These are phyloP conservation scores for Alsophila aescularia DNA, from an alignment of 2,888 invertebrate genomes.

Conservation along the genomic window DNA sequence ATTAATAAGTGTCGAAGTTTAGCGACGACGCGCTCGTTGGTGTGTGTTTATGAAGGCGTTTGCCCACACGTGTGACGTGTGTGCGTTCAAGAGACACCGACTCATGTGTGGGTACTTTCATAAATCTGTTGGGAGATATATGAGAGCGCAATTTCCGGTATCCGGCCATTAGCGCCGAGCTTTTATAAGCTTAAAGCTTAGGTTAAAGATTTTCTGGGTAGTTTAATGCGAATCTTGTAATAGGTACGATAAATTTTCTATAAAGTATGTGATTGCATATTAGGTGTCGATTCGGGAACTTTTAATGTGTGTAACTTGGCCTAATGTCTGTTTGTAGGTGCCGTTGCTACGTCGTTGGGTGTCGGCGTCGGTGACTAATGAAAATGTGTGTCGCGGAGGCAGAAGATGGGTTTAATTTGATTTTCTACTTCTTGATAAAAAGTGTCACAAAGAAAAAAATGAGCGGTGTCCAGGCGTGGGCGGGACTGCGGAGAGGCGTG, in stretches of 20 bases:
- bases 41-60: constrained; percentile 50
- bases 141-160: constrained; percentile 96
- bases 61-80: constrained; percentile 41
- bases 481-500: constrained; percentile 40
- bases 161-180: constrained; percentile 92
- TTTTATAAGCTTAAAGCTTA: constrained; percentile 87
- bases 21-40: constrained; percentile 47
- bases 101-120: constrained; percentile 90
- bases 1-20: constrained; percentile 81
- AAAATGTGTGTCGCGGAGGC: constrained; percentile 38
- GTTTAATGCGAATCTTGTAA: constrained; percentile 85
- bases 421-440: constrained; percentile 47
- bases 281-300: constrained; percentile 82
- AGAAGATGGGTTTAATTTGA: constrained; percentile 28
- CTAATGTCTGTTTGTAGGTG: constrained; percentile 75
- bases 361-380: constrained; percentile 39
- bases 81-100: constrained; percentile 74
- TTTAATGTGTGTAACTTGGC: constrained; percentile 83
- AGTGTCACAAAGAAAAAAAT: constrained; percentile 71
- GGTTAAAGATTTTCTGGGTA: constrained; percentile 85
- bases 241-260: constrained; percentile 84
- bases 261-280: constrained; percentile 85
- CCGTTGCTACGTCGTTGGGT: constrained; percentile 27
- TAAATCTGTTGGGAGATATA: constrained; percentile 95
- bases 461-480: constrained; percentile 78